These are phyloP conservation scores for Lindbergichthys nudifrons DNA, from an alignment of 2,797 vertebrate species.

Conservation along the genomic window DNA sequence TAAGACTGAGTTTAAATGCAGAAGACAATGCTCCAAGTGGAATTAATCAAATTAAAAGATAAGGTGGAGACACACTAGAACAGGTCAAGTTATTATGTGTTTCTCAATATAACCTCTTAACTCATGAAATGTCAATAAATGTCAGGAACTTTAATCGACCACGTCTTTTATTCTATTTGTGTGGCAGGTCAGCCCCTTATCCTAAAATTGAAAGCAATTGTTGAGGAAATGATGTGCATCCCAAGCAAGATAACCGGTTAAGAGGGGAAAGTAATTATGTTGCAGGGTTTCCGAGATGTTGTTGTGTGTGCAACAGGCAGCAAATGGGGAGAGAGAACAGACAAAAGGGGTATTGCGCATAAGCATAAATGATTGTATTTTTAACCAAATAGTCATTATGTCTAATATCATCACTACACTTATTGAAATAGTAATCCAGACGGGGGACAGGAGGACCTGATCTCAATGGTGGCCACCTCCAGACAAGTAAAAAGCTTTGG, in stretches of 20 bases:
- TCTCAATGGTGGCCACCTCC: background rate
- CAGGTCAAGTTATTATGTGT: background rate
- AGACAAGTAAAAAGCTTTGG: too few relatives aligned
- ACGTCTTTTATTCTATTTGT: too few relatives aligned
- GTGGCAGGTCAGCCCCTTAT: too few relatives aligned
- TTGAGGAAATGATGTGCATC: background rate
- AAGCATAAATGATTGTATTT: too few relatives aligned
- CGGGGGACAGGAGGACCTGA: background rate
- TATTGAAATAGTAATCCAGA: too few relatives aligned
- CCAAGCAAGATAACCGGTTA: background rate
- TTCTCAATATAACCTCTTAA: constrained; percentile 9
- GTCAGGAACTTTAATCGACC: constrained; percentile 6
- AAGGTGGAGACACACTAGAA: background rate
- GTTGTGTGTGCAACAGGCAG: too few relatives aligned
- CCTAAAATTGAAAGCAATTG: background rate
- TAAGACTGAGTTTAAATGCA: constrained; percentile 10
- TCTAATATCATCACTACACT: too few relatives aligned
- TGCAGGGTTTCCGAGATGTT: too few relatives aligned
- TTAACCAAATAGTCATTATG: too few relatives aligned
- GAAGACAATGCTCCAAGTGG: background rate
- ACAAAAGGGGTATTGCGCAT: background rate
- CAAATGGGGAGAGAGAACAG: background rate
- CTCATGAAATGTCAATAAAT: constrained; percentile 9
- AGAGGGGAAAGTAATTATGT: background rate
- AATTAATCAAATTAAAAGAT: constrained; percentile 23